Conservation (phyloP, 1,140 invertebrate species). For the Chymomyza costata region DNA sequence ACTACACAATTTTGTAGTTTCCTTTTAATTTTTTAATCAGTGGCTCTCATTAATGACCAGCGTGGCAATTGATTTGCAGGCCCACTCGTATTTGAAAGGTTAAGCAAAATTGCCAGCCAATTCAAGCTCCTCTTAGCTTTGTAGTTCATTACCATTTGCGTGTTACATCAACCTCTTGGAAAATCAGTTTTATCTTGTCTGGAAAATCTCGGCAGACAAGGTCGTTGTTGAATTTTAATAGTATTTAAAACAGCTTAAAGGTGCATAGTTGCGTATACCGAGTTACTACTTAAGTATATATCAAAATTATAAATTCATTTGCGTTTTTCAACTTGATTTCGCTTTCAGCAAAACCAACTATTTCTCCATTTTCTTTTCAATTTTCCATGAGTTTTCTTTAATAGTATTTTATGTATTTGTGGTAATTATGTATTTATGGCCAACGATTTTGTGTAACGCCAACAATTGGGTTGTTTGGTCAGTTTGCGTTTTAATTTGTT, state of each 20-base stretch:
- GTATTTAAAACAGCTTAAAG: constrained; percentile 26
- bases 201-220: constrained; percentile 47
- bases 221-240: constrained; percentile 53
- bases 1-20: constrained; percentile 13
- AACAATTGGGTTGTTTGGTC: constrained; percentile 69
- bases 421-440: constrained; percentile 68
- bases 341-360: constrained; percentile 52
- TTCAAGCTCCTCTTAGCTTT: too few relatives aligned
- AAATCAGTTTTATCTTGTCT: constrained; percentile 31
- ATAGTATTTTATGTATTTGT: constrained; percentile 18
- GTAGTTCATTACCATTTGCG: constrained; percentile 37
- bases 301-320: constrained; percentile 29
- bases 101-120: too few relatives aligned
- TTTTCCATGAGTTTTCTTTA: constrained; percentile 25
- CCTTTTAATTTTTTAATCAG: too few relatives aligned
- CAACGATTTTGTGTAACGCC: constrained; percentile 53
- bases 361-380: constrained; percentile 31
- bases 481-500: constrained; percentile 33
- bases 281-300: constrained; percentile 11
- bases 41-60: constrained; percentile 1
- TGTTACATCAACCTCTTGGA: constrained; percentile 47
- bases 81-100: too few relatives aligned
- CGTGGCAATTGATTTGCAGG: constrained; percentile 14
- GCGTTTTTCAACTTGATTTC: constrained; percentile 43
- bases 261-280: constrained; percentile 18